A percentile compares a stretch with the other conserved stretches of the same genome.
phyloP scores from a whole-genome alignment of 2,797 vertebrate species.

The Gymnodraco acuticeps region DNA sequence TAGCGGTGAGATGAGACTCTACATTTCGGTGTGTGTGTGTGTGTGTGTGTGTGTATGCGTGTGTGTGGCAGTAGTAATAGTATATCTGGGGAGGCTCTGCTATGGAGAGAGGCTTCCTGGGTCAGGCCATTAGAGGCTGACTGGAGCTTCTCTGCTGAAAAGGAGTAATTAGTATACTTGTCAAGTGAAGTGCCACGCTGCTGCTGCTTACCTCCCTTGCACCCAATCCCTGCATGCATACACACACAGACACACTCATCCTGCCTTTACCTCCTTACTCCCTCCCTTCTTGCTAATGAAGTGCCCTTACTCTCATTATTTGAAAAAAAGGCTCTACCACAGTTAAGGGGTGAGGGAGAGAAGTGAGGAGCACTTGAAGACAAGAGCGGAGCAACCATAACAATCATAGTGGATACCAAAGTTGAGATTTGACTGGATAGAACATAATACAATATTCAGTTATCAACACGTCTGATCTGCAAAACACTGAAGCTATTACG shows the following conservation, averaged over 20 bases:
- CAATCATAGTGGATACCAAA: slow-evolving; percentile 48
- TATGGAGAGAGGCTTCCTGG: slow-evolving; percentile 81
- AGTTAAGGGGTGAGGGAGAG: slow-evolving; percentile 52
- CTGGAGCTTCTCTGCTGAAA: slow-evolving; percentile 91
- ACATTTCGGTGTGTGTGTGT: slow-evolving; percentile 41
- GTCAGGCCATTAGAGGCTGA: slow-evolving; percentile 94
- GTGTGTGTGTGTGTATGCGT: slow-evolving; percentile 26
- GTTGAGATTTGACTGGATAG: slow-evolving; percentile 57
- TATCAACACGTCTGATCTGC: slow-evolving; percentile 74
- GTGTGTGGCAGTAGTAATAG: slow-evolving; percentile 63
- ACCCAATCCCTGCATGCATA: too few relatives aligned
- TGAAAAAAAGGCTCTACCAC: slow-evolving; percentile 87
- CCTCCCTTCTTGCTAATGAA: slow-evolving; percentile 92
- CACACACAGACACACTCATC: slow-evolving; percentile 73
- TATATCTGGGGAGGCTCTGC: slow-evolving; percentile 70
- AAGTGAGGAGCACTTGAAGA: slow-evolving; percentile 68
- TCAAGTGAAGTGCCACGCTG: slow-evolving; percentile 94
- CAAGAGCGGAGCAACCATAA: slow-evolving; percentile 60
- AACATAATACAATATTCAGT: slow-evolving; percentile 66
- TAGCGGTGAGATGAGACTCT: slow-evolving; percentile 80
- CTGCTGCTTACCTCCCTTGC: slow-evolving; percentile 92
- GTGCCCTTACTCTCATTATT: slow-evolving; percentile 94
- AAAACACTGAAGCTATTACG: slow-evolving; percentile 70
- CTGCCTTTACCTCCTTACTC: slow-evolving; percentile 70
- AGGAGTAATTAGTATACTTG: slow-evolving; percentile 99